Evolutionary conservation across 2,113 vertebrate species (phyloP).

Genomic region (Pavo muticus): DNA sequence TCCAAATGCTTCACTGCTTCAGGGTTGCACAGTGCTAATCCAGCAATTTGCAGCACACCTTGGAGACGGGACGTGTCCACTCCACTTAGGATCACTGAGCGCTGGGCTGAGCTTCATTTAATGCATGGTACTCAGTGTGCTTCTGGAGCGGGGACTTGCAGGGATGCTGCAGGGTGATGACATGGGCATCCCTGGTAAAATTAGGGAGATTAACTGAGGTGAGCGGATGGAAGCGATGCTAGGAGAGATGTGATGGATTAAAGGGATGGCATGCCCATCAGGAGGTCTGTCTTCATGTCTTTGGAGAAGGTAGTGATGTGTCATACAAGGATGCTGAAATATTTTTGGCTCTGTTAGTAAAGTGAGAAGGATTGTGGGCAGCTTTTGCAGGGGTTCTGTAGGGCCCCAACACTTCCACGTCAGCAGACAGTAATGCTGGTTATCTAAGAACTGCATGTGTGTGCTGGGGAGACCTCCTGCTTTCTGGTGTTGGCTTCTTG

Average conservation of each 20-base stretch:
- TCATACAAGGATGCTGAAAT: background rate
- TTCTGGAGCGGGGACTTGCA: rapidly evolving
- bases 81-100: conserved; percentile 16
- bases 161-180: background rate
- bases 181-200: background rate
- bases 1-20: background rate
- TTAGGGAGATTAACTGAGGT: background rate
- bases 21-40: background rate
- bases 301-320: background rate
- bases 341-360: background rate
- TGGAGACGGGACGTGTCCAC: background rate
- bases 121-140: background rate
- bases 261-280: background rate
- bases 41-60: background rate
- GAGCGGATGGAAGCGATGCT: background rate
- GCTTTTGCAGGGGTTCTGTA: background rate
- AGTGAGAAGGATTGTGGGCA: background rate
- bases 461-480: background rate
- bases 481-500: background rate
- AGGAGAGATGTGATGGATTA: background rate
- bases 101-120: background rate
- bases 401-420: background rate
- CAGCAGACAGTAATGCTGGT: background rate
- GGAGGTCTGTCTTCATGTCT: background rate
- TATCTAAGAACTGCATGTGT: background rate